These are phyloP conservation scores for Trichonephila clavata DNA, from an alignment of 1,140 invertebrate genomes.

Conservation along the genomic window DNA sequence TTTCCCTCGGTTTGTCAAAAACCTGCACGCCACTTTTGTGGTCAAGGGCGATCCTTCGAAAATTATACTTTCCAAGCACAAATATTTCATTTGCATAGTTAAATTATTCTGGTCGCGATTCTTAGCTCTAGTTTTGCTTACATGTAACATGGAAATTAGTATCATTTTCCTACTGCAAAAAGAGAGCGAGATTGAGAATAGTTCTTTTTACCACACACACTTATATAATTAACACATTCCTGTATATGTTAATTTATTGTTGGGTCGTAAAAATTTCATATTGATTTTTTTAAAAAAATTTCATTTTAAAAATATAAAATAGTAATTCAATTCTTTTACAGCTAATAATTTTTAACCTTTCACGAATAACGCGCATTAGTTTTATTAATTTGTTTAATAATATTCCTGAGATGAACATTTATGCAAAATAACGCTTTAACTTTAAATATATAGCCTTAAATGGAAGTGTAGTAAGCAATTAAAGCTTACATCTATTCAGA, in stretches of 20 bases:
- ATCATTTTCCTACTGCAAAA: background rate
- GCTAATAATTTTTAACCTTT: no score
- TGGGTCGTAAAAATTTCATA: background rate
- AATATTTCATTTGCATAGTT: background rate
- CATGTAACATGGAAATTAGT: background rate
- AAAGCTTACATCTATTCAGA: no score
- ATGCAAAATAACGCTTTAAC: no score
- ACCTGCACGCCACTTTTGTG: slow-evolving; percentile 3
- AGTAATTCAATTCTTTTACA: no score
- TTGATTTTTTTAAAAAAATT: background rate
- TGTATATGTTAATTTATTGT: background rate
- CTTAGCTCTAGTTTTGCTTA: background rate
- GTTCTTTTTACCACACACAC: background rate
- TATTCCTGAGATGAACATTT: no score
- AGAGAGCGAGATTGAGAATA: background rate
- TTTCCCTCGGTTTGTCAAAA: slow-evolving; percentile 16
- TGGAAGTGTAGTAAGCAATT: no score
- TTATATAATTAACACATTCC: background rate
- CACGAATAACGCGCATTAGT: no score
- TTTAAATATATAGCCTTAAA: no score
- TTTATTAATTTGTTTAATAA: no score
- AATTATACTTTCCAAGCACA: background rate
- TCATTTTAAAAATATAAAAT: background rate
- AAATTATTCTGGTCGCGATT: slow-evolving; percentile 12
- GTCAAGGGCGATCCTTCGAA: slow-evolving; percentile 15